Evolutionary conservation across 2,888 invertebrate species (phyloP).

Genomic region (Plagodis pulveraria): DNA sequence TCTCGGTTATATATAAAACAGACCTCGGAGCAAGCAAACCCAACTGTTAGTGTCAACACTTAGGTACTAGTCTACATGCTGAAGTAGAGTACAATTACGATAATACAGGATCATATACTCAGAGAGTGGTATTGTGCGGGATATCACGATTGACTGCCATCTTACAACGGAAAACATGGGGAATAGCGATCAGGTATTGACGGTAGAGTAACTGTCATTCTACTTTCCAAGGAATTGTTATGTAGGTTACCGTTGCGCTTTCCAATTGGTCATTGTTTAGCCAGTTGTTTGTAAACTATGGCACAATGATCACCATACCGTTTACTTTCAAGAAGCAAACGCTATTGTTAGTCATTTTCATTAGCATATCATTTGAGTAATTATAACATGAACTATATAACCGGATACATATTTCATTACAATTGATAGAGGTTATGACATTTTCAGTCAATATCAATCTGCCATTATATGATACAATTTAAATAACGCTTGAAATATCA

Average conservation of each 20-base stretch:
- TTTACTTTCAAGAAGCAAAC: constrained; percentile 12
- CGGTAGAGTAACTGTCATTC: not conserved
- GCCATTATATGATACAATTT: too few relatives aligned
- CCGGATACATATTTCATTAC: not conserved
- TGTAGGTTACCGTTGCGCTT: constrained; percentile 17
- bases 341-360: constrained; percentile 1
- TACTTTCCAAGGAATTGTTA: constrained; percentile 9
- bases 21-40: constrained; percentile 46
- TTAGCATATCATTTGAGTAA: not conserved
- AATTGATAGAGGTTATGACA: too few relatives aligned
- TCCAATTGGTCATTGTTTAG: constrained; percentile 11
- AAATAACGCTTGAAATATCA: too few relatives aligned
- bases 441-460: too few relatives aligned
- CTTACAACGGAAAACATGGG: too few relatives aligned
- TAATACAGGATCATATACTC: constrained; percentile 38
- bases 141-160: constrained; percentile 4
- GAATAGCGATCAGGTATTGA: too few relatives aligned
- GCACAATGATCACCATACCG: constrained; percentile 17
- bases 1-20: constrained; percentile 37
- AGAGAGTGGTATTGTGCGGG: constrained; percentile 43
- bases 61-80: constrained; percentile 45
- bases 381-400: constrained; percentile 3
- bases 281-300: constrained; percentile 9
- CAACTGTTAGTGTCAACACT: constrained; percentile 51
- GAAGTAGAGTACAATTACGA: constrained; percentile 35